Percentiles rank a stretch among this genome's conserved stretches.
phyloP scores from a whole-genome alignment of 2,888 invertebrate genomes.

The Tenthredo mesomela region DNA sequence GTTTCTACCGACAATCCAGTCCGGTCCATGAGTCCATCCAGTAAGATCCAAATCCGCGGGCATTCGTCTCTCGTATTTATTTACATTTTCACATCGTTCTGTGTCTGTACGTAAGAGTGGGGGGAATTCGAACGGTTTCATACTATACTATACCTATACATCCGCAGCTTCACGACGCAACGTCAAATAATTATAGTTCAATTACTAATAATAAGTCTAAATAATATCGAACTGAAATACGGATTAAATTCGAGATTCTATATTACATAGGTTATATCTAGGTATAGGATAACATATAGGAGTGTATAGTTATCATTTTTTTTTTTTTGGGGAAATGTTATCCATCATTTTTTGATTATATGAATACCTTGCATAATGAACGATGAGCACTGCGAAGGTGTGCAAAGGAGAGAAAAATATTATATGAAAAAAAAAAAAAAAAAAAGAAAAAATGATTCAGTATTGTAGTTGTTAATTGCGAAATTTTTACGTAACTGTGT shows the following conservation, averaged over 20 bases:
- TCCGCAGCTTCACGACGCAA: background rate
- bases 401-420: background rate
- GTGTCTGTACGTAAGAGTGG: background rate
- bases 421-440: background rate
- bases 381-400: background rate
- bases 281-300: background rate
- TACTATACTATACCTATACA: too few species aligned
- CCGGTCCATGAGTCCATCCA: background rate
- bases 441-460: background rate
- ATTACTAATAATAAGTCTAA: background rate
- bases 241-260: background rate
- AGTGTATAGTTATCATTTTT: background rate
- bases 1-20: background rate
- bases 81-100: constrained; percentile 10
- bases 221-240: background rate
- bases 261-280: background rate
- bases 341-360: background rate
- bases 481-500: constrained; percentile 18
- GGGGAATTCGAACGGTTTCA: constrained; percentile 11
- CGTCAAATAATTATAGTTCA: background rate
- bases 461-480: background rate
- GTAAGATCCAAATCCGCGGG: background rate
- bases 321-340: background rate
- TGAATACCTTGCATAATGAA: background rate
- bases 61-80: constrained; percentile 48